Percentiles rank a stretch among this genome's conserved stretches.
These are phyloP conservation scores for Boulengeromyrus knoepffleri DNA, from an alignment of 2,113 vertebrate species.

Conservation along the genomic window DNA sequence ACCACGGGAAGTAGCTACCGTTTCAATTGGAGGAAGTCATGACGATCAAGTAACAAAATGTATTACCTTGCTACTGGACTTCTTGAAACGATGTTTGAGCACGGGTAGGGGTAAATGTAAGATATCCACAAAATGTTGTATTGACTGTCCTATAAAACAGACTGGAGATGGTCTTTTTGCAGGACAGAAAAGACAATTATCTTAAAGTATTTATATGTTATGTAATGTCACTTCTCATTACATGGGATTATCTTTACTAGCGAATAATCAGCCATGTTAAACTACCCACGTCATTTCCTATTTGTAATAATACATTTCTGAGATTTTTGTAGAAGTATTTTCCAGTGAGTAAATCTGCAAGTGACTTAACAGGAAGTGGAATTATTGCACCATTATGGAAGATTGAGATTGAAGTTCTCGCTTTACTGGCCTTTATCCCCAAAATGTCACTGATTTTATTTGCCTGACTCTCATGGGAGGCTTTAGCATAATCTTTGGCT, in stretches of 20 bases:
- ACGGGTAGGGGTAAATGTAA: neutral
- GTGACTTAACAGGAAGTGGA: conserved; percentile 9
- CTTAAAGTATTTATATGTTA: neutral
- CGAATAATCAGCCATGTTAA: neutral
- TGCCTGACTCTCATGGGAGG: conserved; percentile 21
- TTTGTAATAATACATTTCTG: neutral
- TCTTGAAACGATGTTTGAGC: neutral
- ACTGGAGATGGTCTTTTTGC: neutral
- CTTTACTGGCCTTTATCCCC: neutral
- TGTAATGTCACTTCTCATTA: neutral
- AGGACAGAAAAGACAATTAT: neutral
- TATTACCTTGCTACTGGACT: conserved; percentile 18
- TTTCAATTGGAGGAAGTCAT: conserved; percentile 34
- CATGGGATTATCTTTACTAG: neutral
- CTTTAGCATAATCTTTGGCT: conserved; percentile 24
- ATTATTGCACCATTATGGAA: conserved; percentile 34
- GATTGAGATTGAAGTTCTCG: conserved; percentile 21
- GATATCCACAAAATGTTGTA: neutral
- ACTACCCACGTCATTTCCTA: neutral
- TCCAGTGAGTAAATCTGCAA: neutral
- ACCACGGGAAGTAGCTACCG: conserved; percentile 32
- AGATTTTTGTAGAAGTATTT: neutral
- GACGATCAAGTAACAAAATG: neutral
- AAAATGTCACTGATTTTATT: conserved; percentile 16
- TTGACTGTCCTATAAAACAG: neutral